Evolutionary conservation across 2,888 invertebrate genomes (phyloP), one percentile per base, ranked within the genome.

Genomic region (Eutolmus rufibarbis): DNA sequence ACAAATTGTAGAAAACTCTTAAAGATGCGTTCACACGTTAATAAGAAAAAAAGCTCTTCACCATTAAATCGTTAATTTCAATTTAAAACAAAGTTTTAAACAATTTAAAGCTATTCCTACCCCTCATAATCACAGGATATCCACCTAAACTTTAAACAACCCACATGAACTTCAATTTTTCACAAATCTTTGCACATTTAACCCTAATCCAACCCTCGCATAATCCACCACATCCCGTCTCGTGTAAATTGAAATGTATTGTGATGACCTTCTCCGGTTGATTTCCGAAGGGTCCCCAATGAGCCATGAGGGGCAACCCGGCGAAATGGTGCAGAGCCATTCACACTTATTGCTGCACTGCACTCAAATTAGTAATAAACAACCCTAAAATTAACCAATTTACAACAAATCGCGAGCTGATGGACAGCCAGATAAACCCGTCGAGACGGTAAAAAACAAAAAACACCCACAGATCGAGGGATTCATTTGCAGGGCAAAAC

Each of bases 331-430:
- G 78, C 78, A 78, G 40, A 40, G 19, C 78, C 12, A 78, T 78
- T 78, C 37, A 78, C 78, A 78, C 78, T 78, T 78, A 78, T 46
- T 66, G 23, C 28, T 43, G 78, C 43, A 12, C 8, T 78, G 78
- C 78, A 78, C 43, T 78, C 40, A 46, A 78, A 78, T 78, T 78
- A 78, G 78, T 43, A 34, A 23, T 78, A 78, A 78, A 78, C 78
- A 78, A 78, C 78, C 78, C 78, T 23, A 78, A 78, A 78, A 78
- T 78, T 78, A 78, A 78, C 78, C 78, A 40, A 78, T 40, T 43
- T 78, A 40, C 40, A 78, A 16, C 40, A 78, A 40, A 78, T 78
- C 37, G 37, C 78, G 23, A 23, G 5, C 14, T 34, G 43, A 43
- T 40, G 78, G 43, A 40, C 43, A 23, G 40, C 43, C 0, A 34